phyloP scores from a whole-genome alignment of 2,797 vertebrate genomes.

The Micromesistius poutassou region DNA sequence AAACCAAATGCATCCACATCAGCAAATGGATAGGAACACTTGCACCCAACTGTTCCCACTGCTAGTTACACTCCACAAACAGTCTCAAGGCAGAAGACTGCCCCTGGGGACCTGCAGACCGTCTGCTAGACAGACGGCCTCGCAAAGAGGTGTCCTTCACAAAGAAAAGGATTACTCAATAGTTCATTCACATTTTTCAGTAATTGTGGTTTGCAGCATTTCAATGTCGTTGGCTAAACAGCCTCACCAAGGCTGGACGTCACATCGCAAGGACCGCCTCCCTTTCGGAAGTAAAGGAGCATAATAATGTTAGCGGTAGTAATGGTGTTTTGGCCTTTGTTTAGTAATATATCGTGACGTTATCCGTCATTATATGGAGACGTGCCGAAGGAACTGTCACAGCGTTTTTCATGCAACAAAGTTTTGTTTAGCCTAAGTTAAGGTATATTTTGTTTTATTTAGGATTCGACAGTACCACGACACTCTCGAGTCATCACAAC shows the following conservation, averaged over 20 bases:
- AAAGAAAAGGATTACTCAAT: neutral
- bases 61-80: slow-evolving; percentile 49
- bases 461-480: no score
- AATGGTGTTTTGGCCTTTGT: no score
- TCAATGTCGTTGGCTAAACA: neutral
- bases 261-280: no score
- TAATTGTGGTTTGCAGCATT: neutral
- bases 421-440: no score
- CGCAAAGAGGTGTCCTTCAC: neutral
- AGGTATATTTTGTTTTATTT: no score
- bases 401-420: no score
- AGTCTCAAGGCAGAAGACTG: neutral
- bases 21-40: slow-evolving; percentile 66
- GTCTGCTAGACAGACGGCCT: neutral
- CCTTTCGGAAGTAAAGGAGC: no score
- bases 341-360: no score
- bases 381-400: no score
- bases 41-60: slow-evolving; percentile 59
- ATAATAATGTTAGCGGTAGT: no score
- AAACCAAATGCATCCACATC: slow-evolving; percentile 35
- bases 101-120: neutral
- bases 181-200: neutral
- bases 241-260: neutral
- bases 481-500: no score
- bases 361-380: no score